Conservation (phyloP, 2,797 vertebrate genomes). For the Mareca penelope region DNA sequence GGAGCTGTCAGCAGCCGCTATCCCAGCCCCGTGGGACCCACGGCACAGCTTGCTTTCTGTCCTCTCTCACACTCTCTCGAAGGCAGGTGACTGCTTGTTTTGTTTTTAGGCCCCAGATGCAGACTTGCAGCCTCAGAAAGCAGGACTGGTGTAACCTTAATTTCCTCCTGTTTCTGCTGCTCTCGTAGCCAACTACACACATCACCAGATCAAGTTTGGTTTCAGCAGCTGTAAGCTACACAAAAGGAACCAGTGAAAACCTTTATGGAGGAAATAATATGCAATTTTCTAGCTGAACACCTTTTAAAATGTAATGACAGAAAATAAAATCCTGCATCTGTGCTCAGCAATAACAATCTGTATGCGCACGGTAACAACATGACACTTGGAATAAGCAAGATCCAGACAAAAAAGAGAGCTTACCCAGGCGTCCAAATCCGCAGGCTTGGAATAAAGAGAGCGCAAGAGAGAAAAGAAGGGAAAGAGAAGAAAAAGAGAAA, state of each 20-base stretch:
- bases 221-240: constrained; percentile 69
- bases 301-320: constrained; percentile 89
- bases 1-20: background rate
- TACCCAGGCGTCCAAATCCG: constrained; percentile 86
- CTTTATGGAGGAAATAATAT: constrained; percentile 82
- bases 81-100: background rate
- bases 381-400: constrained; percentile 85
- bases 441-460: constrained; percentile 78
- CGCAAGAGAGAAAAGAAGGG: background rate
- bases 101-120: background rate
- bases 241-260: constrained; percentile 70
- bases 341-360: constrained; percentile 80
- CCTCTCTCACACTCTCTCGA: background rate
- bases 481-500: constrained; percentile 55
- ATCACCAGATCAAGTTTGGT: constrained; percentile 49
- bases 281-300: constrained; percentile 94
- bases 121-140: background rate
- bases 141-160: constrained; percentile 20
- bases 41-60: background rate
- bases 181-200: constrained; percentile 37
- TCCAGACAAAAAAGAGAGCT: constrained; percentile 75
- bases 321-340: constrained; percentile 76
- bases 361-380: constrained; percentile 84
- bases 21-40: background rate
- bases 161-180: constrained; percentile 26